A percentile compares a stretch with the other conserved stretches of the same genome.
These are phyloP conservation scores for Halesus radiatus DNA, from an alignment of 1,140 invertebrate species.

Conservation along the genomic window DNA sequence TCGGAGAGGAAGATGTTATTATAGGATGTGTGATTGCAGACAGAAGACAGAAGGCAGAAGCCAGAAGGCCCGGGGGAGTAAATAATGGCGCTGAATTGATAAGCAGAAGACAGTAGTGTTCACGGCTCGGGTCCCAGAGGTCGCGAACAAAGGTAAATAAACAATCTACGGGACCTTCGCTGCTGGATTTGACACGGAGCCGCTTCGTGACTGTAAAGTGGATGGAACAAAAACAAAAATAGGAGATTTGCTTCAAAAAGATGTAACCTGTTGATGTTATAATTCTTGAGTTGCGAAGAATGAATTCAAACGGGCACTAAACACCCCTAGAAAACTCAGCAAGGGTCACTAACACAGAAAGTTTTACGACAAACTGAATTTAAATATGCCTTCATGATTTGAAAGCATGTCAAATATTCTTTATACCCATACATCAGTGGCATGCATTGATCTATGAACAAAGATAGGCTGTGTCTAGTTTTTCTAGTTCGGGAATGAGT, in stretches of 20 bases:
- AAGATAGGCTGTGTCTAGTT: no score
- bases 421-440: no score
- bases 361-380: neutral
- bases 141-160: slow-evolving; percentile 27
- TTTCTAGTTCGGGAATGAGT: no score
- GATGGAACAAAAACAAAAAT: slow-evolving; percentile 17
- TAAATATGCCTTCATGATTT: no score
- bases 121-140: neutral
- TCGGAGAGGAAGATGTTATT: neutral
- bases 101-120: slow-evolving; percentile 3
- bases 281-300: neutral
- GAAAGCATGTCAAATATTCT: no score
- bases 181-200: neutral
- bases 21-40: slow-evolving; percentile 1
- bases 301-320: no score
- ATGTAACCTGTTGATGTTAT: slow-evolving; percentile 25
- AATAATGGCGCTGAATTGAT: slow-evolving; percentile 15
- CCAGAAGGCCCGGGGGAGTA: neutral
- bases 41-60: neutral
- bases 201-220: slow-evolving; percentile 3
- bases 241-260: neutral
- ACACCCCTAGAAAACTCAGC: no score
- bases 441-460: no score
- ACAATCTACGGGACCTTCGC: slow-evolving; percentile 1
- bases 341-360: no score